phyloP scores from a whole-genome alignment of 1,140 invertebrate species.

The Brachionus rotundiformis region DNA sequence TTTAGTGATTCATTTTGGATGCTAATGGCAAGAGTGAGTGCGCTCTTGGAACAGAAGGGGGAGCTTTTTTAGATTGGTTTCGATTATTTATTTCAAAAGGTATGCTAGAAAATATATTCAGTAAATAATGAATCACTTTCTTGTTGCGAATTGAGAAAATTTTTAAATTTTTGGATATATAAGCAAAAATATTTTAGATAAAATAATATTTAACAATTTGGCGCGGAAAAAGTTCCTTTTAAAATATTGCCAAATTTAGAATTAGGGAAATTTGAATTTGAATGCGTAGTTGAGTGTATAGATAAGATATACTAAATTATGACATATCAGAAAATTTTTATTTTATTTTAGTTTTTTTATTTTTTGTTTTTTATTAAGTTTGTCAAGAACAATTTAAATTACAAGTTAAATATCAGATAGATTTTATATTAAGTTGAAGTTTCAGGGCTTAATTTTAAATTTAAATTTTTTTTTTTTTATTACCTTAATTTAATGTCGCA shows the following conservation, averaged over 20 bases:
- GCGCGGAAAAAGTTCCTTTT: background rate
- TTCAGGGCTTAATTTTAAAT: conserved; percentile 27
- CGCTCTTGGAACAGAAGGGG: background rate
- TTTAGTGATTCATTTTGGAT: background rate
- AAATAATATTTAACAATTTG: background rate
- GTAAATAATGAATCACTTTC: background rate
- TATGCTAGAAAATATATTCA: background rate
- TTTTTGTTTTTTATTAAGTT: conserved; percentile 21
- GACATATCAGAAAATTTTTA: too few species aligned
- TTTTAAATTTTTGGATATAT: background rate
- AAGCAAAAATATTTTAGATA: background rate
- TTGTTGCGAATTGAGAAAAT: background rate
- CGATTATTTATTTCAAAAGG: background rate
- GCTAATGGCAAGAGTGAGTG: background rate
- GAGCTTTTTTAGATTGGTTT: background rate
- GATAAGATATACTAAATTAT: background rate
- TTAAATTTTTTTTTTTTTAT: conserved; percentile 41
- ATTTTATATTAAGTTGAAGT: background rate
- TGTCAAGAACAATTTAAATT: conserved; percentile 34
- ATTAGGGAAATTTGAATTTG: background rate
- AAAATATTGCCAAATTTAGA: too few species aligned
- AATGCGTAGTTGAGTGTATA: too few species aligned
- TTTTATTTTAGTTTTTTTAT: too few species aligned
- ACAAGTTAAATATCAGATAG: conserved; percentile 43
- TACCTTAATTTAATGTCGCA: conserved; percentile 47